These are phyloP conservation scores for Coenonympha arcania DNA, from an alignment of 2,888 invertebrate genomes.

Conservation along the genomic window DNA sequence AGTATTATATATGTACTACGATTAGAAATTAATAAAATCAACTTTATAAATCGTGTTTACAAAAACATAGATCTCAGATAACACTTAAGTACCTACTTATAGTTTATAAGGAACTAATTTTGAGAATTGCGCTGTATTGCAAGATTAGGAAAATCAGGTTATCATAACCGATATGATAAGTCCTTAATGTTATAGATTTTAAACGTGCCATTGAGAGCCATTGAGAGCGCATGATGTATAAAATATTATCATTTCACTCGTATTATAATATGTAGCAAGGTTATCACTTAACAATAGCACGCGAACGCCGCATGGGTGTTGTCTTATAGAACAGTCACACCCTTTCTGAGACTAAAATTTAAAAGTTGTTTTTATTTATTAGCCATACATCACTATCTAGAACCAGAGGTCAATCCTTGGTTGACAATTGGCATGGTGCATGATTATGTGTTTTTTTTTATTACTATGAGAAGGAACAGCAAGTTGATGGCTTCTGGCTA, in stretches of 20 bases:
- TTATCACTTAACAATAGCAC: constrained; percentile 14
- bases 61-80: not conserved
- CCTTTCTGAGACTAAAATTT: no score
- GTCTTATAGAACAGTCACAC: constrained; percentile 5
- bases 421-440: no score
- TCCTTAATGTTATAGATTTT: constrained; percentile 7
- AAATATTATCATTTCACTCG: constrained; percentile 10
- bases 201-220: constrained; percentile 14
- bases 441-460: no score
- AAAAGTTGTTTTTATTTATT: no score
- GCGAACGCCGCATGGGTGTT: constrained; percentile 5
- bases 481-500: no score
- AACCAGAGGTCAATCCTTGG: no score
- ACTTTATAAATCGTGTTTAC: not conserved
- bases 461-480: no score
- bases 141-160: constrained; percentile 12
- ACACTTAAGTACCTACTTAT: no score
- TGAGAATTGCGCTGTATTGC: not conserved
- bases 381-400: no score
- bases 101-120: not conserved
- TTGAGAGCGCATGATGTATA: constrained; percentile 8
- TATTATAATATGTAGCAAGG: no score
- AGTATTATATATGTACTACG: no score
- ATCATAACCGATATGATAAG: constrained; percentile 7
- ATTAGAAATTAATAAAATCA: no score